phyloP scores from a whole-genome alignment of 2,797 vertebrate species.

The Hirundo rustica region DNA sequence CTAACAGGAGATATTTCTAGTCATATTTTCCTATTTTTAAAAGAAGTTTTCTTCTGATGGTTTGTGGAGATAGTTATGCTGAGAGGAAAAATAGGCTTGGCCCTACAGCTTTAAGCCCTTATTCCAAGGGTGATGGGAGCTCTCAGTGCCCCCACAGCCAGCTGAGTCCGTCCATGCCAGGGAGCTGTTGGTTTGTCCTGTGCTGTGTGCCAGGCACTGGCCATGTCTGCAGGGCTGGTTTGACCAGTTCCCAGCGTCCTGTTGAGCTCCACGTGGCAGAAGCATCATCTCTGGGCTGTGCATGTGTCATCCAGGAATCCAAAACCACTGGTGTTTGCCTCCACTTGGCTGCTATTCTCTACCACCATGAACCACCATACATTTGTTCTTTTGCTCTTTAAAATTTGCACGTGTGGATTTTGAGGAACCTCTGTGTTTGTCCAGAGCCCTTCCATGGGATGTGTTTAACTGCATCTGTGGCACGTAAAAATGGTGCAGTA shows the following conservation, averaged over 20 bases:
- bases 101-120: neutral
- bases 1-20: neutral
- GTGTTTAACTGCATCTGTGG: neutral
- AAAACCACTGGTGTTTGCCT: neutral
- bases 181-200: neutral
- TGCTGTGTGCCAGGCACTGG: neutral
- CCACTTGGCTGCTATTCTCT: neutral
- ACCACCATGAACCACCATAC: neutral
- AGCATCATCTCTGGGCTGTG: neutral
- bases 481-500: neutral
- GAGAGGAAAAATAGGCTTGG: neutral
- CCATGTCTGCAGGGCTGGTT: neutral
- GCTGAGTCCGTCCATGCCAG: neutral
- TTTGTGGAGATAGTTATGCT: neutral
- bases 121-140: neutral
- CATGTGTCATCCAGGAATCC: slow-evolving; percentile 16
- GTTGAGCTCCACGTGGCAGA: neutral
- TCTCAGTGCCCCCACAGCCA: neutral
- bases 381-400: neutral
- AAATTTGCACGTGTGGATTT: neutral
- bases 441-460: neutral
- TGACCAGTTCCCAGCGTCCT: slow-evolving; percentile 32
- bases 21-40: neutral
- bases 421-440: neutral
- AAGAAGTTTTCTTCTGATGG: neutral